phyloP scores from a whole-genome alignment of 1,140 invertebrate species.

The Oscheius sp. region DNA sequence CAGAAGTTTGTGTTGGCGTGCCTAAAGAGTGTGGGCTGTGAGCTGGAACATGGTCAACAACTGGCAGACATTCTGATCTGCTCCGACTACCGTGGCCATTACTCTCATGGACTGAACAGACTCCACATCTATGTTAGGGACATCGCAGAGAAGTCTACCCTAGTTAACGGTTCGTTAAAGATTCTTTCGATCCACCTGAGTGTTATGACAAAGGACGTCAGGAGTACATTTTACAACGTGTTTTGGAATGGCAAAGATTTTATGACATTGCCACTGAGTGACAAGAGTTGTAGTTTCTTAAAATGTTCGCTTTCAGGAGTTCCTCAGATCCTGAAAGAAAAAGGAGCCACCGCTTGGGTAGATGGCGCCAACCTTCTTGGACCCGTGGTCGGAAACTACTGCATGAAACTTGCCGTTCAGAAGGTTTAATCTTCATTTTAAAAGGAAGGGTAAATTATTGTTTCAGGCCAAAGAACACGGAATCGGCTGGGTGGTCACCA shows the following conservation, averaged over 20 bases:
- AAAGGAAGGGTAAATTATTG: neutral
- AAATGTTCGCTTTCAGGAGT: constrained; percentile 24
- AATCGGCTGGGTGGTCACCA: constrained; percentile 80
- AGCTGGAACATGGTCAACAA: constrained; percentile 68
- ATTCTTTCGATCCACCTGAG: neutral
- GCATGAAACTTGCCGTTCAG: constrained; percentile 81
- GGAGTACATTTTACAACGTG: no score
- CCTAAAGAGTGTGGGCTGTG: constrained; percentile 71
- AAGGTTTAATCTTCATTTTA: constrained; percentile 68
- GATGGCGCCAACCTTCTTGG: constrained; percentile 63
- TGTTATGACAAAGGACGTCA: no score
- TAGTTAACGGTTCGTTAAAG: constrained; percentile 1
- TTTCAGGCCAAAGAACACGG: constrained; percentile 67
- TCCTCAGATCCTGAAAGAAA: constrained; percentile 48
- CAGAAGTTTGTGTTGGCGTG: constrained; percentile 70
- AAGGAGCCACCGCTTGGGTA: constrained; percentile 59
- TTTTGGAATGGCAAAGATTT: no score
- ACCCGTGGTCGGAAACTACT: constrained; percentile 81
- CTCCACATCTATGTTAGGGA: constrained; percentile 71
- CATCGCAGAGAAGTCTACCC: constrained; percentile 52
- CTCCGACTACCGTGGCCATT: constrained; percentile 80
- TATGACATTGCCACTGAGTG: no score
- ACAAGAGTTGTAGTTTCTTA: neutral
- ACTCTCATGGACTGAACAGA: constrained; percentile 85
- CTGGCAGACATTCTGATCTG: constrained; percentile 76